A percentile compares a stretch with the other conserved stretches of the same genome.
Conservation (phyloP, 2,888 invertebrate genomes). For the Steinernema scapterisci region DNA sequence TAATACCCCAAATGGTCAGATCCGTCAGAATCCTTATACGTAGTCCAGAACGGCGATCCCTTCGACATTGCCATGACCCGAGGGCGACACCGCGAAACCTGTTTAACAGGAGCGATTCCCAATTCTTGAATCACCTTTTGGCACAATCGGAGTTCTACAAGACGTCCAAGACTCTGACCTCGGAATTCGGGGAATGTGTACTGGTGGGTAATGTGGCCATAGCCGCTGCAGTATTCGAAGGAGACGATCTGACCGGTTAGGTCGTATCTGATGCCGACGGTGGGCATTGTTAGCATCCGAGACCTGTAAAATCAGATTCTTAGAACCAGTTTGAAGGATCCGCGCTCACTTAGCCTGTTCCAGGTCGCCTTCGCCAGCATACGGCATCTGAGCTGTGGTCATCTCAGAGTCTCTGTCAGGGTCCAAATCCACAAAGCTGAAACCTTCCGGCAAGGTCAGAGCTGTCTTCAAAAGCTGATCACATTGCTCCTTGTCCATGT, state of each 20-base stretch:
- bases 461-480: neutral
- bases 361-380: neutral
- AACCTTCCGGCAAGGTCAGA: neutral
- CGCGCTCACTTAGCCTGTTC: neutral
- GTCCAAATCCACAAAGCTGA: neutral
- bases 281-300: neutral
- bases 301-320: neutral
- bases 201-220: conserved; percentile 12
- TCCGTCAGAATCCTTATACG: neutral
- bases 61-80: conserved; percentile 16
- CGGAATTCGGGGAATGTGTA: conserved; percentile 21
- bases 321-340: neutral
- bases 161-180: neutral
- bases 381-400: neutral
- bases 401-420: conserved; percentile 10
- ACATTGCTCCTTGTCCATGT: neutral
- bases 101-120: conserved; percentile 14
- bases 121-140: neutral
- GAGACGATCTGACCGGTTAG: neutral
- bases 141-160: neutral
- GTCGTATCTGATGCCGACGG: neutral
- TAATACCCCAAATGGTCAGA: neutral
- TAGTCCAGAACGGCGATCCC: neutral
- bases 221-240: conserved; percentile 22
- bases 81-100: conserved; percentile 6